Conservation (phyloP, 2,888 invertebrate species). For the Chalcosyrphus nemorum region DNA sequence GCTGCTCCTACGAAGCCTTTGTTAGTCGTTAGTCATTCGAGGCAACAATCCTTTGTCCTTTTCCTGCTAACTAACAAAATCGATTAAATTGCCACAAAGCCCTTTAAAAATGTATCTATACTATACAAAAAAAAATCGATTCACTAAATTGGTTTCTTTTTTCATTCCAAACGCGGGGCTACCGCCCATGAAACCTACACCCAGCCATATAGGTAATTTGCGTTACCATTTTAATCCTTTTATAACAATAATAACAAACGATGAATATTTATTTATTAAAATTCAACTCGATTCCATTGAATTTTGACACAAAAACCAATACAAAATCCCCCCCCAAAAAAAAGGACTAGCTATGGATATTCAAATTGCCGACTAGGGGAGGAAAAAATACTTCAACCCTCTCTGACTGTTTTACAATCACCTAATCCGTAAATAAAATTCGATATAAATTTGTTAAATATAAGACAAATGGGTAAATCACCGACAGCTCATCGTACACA, state of each 20-base stretch:
- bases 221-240: not conserved
- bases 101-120: too few species aligned
- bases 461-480: slow-evolving; percentile 58
- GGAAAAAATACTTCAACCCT: not conserved
- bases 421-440: slow-evolving; percentile 52
- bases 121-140: too few species aligned
- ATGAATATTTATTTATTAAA: not conserved
- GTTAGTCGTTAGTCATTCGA: too few species aligned
- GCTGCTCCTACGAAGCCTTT: too few species aligned
- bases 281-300: not conserved
- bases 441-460: slow-evolving; percentile 39
- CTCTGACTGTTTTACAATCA: not conserved
- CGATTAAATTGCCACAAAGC: too few species aligned
- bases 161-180: too few species aligned
- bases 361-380: not conserved
- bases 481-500: slow-evolving; percentile 44
- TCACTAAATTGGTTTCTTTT: too few species aligned
- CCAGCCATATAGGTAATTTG: too few species aligned
- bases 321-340: not conserved
- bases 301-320: not conserved
- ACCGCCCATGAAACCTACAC: too few species aligned
- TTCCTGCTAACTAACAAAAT: too few species aligned
- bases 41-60: too few species aligned
- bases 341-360: not conserved
- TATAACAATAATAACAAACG: not conserved